Evolutionary conservation across 2,113 vertebrate species (phyloP).

Genomic region (Colistium nudipinnis): DNA sequence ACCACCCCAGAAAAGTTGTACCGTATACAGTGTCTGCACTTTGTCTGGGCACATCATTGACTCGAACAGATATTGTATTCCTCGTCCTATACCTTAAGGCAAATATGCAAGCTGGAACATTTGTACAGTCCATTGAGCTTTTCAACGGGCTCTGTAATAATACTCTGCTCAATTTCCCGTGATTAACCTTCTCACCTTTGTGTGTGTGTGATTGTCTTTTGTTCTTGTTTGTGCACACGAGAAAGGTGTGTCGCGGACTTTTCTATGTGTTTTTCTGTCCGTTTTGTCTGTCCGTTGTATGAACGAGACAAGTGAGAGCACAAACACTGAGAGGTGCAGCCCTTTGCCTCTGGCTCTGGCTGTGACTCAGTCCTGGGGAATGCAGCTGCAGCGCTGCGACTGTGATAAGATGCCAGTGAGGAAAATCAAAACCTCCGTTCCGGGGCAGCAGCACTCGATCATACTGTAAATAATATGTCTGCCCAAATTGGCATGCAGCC

Average conservation of each 20-base stretch:
- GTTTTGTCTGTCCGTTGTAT: constrained; percentile 28
- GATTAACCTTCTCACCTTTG: constrained; percentile 39
- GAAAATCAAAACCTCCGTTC: constrained; percentile 67
- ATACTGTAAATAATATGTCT: constrained; percentile 66
- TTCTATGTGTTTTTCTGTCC: constrained; percentile 28
- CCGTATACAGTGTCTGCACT: constrained; percentile 64
- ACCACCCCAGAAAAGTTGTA: constrained; percentile 46
- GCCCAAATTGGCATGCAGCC: constrained; percentile 37
- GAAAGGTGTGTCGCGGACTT: constrained; percentile 35
- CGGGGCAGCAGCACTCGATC: constrained; percentile 53
- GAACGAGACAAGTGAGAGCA: constrained; percentile 33
- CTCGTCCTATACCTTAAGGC: constrained; percentile 12
- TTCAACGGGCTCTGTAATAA: neutral
- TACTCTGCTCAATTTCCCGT: constrained; percentile 28
- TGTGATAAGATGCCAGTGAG: constrained; percentile 75
- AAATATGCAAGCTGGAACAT: constrained; percentile 29
- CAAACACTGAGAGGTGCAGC: constrained; percentile 64
- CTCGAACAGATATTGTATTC: constrained; percentile 39
- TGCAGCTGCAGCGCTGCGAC: constrained; percentile 63
- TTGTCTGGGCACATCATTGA: constrained; percentile 53
- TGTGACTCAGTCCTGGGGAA: constrained; percentile 77
- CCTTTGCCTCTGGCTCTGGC: constrained; percentile 45
- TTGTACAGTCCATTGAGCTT: neutral
- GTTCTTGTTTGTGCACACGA: constrained; percentile 2
- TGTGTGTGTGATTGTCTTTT: no score